Percentiles rank a stretch among this genome's conserved stretches.
These are phyloP conservation scores for Tenebrosternarchus preto DNA, from an alignment of 2,113 vertebrate genomes.

Conservation along the genomic window DNA sequence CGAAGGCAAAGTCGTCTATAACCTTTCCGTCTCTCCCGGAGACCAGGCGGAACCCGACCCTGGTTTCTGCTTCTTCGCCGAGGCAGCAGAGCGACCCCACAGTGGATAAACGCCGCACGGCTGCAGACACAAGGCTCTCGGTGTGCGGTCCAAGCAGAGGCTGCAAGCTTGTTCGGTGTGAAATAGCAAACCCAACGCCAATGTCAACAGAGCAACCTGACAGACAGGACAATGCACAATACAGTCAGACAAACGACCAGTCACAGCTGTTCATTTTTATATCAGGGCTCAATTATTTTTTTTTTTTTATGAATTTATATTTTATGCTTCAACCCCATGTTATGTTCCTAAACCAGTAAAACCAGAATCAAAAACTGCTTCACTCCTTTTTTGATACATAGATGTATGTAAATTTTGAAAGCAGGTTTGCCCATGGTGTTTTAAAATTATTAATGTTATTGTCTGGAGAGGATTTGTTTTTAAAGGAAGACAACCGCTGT, in stretches of 20 bases:
- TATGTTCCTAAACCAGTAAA: no score
- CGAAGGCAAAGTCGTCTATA: constrained; percentile 76
- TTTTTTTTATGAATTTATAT: no score
- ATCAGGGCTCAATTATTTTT: no score
- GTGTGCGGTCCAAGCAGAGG: constrained; percentile 63
- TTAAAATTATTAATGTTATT: no score
- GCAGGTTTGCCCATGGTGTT: no score
- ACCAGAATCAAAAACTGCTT: no score
- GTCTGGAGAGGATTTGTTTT: no score
- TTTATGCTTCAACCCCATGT: no score
- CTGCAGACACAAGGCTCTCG: constrained; percentile 62
- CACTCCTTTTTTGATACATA: no score
- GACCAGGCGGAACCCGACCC: constrained; percentile 71
- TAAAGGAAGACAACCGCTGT: no score
- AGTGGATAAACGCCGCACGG: constrained; percentile 62
- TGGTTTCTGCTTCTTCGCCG: not conserved
- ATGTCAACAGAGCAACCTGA: constrained; percentile 79
- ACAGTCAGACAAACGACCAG: not conserved
- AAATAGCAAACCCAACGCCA: constrained; percentile 80
- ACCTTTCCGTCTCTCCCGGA: constrained; percentile 38
- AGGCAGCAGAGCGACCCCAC: constrained; percentile 68
- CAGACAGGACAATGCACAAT: constrained; percentile 2
- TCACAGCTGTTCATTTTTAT: not conserved
- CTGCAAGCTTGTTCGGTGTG: constrained; percentile 34
- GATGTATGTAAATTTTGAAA: no score